Evolutionary conservation across 2,113 vertebrate species (phyloP).

Genomic region (Trachemys scripta): DNA sequence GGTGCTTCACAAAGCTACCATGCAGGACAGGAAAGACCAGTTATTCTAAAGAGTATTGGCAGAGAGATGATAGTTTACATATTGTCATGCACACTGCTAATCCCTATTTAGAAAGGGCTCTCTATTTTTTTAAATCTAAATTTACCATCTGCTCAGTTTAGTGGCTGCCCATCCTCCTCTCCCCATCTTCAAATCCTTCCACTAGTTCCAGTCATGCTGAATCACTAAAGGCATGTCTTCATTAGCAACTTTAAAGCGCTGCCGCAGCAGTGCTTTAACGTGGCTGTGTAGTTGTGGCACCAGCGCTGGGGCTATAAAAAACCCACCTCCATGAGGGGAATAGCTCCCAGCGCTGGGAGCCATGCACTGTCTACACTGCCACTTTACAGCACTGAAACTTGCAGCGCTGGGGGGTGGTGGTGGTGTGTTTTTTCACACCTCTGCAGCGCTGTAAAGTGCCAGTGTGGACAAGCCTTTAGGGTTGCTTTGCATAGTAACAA

Average conservation of each 20-base stretch:
- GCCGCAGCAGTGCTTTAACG: no score
- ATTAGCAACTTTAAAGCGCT: no score
- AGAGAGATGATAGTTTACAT: not conserved
- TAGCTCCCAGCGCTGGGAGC: no score
- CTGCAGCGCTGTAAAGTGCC: no score
- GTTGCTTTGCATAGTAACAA: not conserved
- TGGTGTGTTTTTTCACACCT: no score
- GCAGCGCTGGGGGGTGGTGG: no score
- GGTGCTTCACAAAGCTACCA: not conserved
- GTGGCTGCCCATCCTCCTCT: not conserved
- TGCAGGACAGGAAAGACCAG: fast-evolving
- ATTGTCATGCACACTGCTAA: not conserved
- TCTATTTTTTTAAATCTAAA: not conserved
- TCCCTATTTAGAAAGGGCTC: not conserved
- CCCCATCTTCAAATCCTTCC: not conserved
- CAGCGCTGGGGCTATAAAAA: no score
- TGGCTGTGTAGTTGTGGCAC: no score
- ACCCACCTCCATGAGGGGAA: no score
- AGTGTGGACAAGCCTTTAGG: not conserved
- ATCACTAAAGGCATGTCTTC: not conserved
- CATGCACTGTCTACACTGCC: no score
- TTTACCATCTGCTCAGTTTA: not conserved
- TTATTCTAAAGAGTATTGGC: not conserved
- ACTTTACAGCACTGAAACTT: no score
- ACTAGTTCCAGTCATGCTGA: not conserved